Percentiles rank a stretch among this genome's conserved stretches.
Conservation (phyloP, 2,113 vertebrate species). For the Orcinus orca region DNA sequence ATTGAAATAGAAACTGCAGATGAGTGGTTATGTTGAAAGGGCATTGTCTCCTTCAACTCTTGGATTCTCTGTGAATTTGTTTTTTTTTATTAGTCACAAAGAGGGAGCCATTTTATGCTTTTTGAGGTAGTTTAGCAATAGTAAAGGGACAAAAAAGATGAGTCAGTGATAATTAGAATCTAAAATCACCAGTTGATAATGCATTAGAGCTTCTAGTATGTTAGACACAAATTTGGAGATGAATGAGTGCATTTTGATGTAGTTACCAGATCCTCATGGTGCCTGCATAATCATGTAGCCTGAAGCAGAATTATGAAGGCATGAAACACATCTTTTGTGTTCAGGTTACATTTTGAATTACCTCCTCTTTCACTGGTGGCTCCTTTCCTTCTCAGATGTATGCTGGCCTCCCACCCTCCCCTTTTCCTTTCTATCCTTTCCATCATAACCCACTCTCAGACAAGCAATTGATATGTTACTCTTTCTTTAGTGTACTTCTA, state of each 20-base stretch:
- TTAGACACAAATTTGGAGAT: neutral
- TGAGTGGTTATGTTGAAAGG: neutral
- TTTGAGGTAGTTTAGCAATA: neutral
- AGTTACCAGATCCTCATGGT: neutral
- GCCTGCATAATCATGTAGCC: neutral
- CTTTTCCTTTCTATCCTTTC: neutral
- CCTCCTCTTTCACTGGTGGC: neutral
- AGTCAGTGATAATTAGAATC: neutral
- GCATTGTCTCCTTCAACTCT: neutral
- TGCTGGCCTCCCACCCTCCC: neutral
- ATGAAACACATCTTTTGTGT: neutral
- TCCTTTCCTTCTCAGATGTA: neutral
- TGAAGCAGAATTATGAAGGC: neutral
- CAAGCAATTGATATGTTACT: neutral
- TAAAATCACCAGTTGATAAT: neutral
- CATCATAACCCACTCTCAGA: neutral
- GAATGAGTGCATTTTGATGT: neutral
- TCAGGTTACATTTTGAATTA: neutral
- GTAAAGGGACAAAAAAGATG: neutral
- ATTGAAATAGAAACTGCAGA: neutral
- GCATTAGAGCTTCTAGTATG: neutral
- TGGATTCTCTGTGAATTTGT: no score
- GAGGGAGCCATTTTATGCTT: neutral
- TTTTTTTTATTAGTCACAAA: neutral
- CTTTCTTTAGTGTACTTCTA: neutral